These are phyloP conservation scores for Opisthograptis luteolata DNA, from an alignment of 2,888 invertebrate species.

Conservation along the genomic window DNA sequence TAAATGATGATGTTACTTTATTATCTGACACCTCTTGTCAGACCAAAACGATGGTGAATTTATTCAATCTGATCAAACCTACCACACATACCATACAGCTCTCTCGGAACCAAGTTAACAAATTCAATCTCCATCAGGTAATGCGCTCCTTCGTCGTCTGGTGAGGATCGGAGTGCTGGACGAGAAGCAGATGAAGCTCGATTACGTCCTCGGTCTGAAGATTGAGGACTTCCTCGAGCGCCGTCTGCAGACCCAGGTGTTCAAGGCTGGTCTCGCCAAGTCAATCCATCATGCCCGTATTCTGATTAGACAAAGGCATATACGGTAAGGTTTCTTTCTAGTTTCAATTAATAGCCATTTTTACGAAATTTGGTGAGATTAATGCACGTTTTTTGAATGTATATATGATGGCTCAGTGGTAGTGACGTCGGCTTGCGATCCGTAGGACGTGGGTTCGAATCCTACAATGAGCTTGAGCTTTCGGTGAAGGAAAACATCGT, in stretches of 20 bases:
- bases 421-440: too few relatives aligned
- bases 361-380: too few relatives aligned
- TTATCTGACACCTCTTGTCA: conserved; percentile 79
- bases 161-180: conserved; percentile 99
- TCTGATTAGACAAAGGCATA: conserved; percentile 99
- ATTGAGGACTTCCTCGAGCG: conserved; percentile 99
- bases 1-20: conserved; percentile 59
- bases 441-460: too few relatives aligned
- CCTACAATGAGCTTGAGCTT: too few relatives aligned
- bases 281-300: conserved; percentile 99
- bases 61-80: conserved; percentile 20
- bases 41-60: conserved; percentile 60
- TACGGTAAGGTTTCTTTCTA: conserved; percentile 95
- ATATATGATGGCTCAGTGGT: too few relatives aligned
- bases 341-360: too few relatives aligned
- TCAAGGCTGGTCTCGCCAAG: conserved; percentile 99
- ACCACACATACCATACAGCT: background rate
- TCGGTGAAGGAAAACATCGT: too few relatives aligned
- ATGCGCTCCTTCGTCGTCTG: conserved; percentile 98
- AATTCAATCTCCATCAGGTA: conserved; percentile 87
- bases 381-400: background rate
- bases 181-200: conserved; percentile 99
- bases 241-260: conserved; percentile 99
- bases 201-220: conserved; percentile 99
- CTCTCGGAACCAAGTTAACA: background rate